Percentiles rank a stretch among this genome's conserved stretches.
These are phyloP conservation scores for Furcula furcula DNA, from an alignment of 2,888 invertebrate species.

Conservation along the genomic window DNA sequence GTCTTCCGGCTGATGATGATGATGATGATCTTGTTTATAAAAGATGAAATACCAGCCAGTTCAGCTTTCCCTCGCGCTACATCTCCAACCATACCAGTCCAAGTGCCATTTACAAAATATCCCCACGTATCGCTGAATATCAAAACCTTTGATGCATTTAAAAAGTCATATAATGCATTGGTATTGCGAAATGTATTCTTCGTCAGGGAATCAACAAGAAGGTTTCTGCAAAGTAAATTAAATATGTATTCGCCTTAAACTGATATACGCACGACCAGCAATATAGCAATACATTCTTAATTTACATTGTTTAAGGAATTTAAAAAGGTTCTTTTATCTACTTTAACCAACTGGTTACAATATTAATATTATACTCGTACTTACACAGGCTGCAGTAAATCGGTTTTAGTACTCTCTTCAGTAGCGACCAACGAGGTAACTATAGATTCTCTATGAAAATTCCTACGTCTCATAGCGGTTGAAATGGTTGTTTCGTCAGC, in stretches of 20 bases:
- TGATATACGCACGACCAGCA: no score
- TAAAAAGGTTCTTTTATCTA: no score
- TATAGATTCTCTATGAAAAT: slow-evolving; percentile 38
- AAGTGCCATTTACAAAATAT: slow-evolving; percentile 49
- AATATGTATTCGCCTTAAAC: no score
- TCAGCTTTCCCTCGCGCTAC: slow-evolving; percentile 48
- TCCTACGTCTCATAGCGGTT: slow-evolving; percentile 43
- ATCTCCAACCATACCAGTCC: slow-evolving; percentile 57
- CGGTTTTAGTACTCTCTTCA: slow-evolving; percentile 40
- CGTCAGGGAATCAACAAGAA: slow-evolving; percentile 34
- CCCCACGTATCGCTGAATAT: slow-evolving; percentile 56
- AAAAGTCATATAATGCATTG: slow-evolving; percentile 44
- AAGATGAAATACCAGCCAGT: slow-evolving; percentile 59
- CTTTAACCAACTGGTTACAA: no score
- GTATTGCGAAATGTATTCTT: slow-evolving; percentile 41
- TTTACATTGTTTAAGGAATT: no score
- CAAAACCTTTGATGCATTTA: slow-evolving; percentile 46
- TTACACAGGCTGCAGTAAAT: slow-evolving; percentile 42
- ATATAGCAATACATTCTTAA: no score
- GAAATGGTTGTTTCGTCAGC: slow-evolving; percentile 25
- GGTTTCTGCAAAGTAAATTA: slow-evolving; percentile 36
- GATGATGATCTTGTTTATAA: no score
- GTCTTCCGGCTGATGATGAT: no score
- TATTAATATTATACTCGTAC: no score
- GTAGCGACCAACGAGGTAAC: slow-evolving; percentile 30